These are phyloP conservation scores for Bubo bubo DNA, from an alignment of 2,113 vertebrate genomes.

Conservation along the genomic window DNA sequence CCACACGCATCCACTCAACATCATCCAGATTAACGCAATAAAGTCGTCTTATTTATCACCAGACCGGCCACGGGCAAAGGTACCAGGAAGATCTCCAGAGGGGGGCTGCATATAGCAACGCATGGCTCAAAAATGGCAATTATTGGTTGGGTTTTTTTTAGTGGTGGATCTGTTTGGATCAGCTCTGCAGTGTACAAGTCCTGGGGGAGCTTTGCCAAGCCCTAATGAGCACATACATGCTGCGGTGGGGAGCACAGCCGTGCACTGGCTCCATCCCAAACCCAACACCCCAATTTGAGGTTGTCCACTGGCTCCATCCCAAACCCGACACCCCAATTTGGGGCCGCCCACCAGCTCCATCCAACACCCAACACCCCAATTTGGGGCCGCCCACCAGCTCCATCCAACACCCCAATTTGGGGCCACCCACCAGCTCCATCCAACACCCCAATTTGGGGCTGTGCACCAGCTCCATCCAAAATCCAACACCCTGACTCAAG, in stretches of 20 bases:
- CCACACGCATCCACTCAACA: neutral
- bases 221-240: accelerated
- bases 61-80: neutral
- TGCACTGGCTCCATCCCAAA: no score
- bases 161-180: neutral
- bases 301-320: accelerated
- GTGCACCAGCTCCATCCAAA: neutral
- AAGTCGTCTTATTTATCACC: neutral
- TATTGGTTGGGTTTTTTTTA: neutral
- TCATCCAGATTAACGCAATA: neutral
- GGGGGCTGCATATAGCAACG: accelerated
- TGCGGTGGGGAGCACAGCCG: neutral
- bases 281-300: neutral
- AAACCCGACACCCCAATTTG: neutral
- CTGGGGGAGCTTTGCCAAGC: neutral
- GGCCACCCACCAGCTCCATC: accelerated
- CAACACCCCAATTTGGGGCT: no score
- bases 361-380: neutral
- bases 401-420: neutral
- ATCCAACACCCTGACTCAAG: accelerated
- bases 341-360: no score
- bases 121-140: neutral
- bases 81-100: neutral
- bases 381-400: no score
- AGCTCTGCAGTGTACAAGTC: neutral